Percentiles rank a stretch among this genome's conserved stretches.
phyloP scores from a whole-genome alignment of 2,113 vertebrate genomes.

The Sisor rabdophorus region DNA sequence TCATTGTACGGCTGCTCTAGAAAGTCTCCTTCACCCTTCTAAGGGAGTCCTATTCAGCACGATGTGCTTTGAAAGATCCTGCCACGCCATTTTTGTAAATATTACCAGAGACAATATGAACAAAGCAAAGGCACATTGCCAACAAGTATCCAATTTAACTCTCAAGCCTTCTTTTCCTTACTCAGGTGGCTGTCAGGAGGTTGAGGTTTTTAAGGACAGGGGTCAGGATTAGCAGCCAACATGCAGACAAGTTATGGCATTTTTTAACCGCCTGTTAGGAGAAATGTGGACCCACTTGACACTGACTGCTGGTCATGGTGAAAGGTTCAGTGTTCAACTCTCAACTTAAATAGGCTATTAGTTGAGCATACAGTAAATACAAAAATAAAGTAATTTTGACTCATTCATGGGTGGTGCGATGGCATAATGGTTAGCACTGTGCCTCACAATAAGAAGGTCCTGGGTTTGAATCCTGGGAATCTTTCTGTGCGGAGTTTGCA shows the following conservation, averaged over 20 bases:
- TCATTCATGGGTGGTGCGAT: no score
- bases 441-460: no score
- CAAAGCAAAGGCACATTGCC: constrained; percentile 61
- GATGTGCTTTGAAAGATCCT: constrained; percentile 57
- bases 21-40: constrained; percentile 58
- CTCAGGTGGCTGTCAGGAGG: constrained; percentile 50
- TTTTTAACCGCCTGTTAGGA: constrained; percentile 61
- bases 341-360: constrained; percentile 67
- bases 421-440: no score
- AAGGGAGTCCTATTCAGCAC: constrained; percentile 54
- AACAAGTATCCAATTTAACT: constrained; percentile 56
- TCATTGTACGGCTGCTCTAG: constrained; percentile 61
- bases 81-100: constrained; percentile 71
- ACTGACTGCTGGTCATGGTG: constrained; percentile 67
- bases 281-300: constrained; percentile 75
- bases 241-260: constrained; percentile 61
- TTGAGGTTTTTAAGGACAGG: constrained; percentile 54
- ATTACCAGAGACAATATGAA: constrained; percentile 54
- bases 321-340: constrained; percentile 73
- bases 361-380: no score
- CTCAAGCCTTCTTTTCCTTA: constrained; percentile 51
- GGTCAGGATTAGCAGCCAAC: constrained; percentile 33
- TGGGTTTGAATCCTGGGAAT: no score
- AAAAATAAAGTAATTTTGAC: no score
- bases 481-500: no score